Evolutionary conservation across 2,113 vertebrate genomes (phyloP).

Genomic region (Nettapus auritus): DNA sequence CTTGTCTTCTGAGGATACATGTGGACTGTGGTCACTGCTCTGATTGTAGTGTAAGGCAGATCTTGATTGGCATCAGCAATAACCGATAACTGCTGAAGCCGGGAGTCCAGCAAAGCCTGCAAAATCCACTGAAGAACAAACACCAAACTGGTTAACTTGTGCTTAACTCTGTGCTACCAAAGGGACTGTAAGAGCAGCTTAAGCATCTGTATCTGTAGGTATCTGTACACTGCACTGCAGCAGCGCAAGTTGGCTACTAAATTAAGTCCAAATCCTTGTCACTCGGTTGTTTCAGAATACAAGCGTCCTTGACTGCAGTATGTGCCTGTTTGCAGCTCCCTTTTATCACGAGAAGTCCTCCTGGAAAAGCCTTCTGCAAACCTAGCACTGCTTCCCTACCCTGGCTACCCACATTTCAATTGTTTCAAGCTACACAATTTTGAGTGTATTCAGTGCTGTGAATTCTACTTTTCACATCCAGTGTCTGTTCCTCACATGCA

Average conservation of each 20-base stretch:
- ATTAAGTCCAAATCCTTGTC: background rate
- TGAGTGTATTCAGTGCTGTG: background rate
- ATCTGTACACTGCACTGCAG: background rate
- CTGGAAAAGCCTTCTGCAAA: background rate
- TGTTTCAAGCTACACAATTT: background rate
- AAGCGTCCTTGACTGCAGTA: background rate
- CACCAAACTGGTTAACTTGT: fast-evolving
- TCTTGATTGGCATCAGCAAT: background rate
- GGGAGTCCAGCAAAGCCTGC: fast-evolving
- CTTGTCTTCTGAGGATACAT: background rate
- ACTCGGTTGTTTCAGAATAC: background rate
- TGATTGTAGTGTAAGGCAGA: background rate
- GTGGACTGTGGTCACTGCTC: background rate
- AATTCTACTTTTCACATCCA: background rate
- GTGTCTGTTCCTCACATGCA: background rate
- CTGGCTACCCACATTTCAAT: fast-evolving
- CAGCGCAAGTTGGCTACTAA: background rate
- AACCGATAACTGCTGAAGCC: fast-evolving
- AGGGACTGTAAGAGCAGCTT: background rate
- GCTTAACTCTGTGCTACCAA: fast-evolving
- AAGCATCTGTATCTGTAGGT: fast-evolving
- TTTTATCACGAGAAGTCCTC: background rate
- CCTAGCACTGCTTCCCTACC: background rate
- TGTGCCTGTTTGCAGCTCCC: fast-evolving
- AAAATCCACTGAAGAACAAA: background rate